Conservation (phyloP, 2,888 invertebrate genomes). For the Lepidonotus clava region DNA sequence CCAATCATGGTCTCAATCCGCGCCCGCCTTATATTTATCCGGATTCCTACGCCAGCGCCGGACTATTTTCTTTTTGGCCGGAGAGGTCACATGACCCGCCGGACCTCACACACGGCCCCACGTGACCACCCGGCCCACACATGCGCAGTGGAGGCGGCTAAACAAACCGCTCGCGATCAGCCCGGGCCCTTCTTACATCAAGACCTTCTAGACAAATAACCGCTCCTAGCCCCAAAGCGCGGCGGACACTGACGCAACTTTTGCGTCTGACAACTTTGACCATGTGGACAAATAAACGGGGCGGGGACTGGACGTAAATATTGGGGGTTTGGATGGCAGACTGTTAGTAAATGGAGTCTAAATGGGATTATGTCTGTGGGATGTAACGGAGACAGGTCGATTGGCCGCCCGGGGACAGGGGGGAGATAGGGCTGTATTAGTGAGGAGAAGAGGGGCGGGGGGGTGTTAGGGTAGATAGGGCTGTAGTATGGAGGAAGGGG, state of each 20-base stretch:
- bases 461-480: too few species aligned
- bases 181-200: too few species aligned
- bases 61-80: constrained; percentile 21
- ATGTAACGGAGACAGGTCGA: constrained; percentile 7
- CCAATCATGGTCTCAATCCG: background rate
- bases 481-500: too few species aligned
- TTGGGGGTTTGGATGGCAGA: background rate
- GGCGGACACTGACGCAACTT: constrained; percentile 3
- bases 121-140: background rate
- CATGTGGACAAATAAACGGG: constrained; percentile 17
- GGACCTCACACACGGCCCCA: background rate
- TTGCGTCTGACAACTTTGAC: background rate
- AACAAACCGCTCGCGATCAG: too few species aligned
- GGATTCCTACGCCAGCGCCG: background rate
- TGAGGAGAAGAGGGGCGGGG: too few species aligned
- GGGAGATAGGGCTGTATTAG: too few species aligned
- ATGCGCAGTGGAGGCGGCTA: constrained; percentile 12
- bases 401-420: background rate
- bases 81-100: constrained; percentile 7
- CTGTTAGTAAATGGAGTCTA: background rate
- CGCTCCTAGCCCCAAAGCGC: too few species aligned
- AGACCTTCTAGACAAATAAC: too few species aligned
- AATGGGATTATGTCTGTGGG: background rate
- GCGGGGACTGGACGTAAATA: background rate
- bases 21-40: background rate